Conservation (phyloP, 2,797 vertebrate species). For the Cygnus olor region DNA sequence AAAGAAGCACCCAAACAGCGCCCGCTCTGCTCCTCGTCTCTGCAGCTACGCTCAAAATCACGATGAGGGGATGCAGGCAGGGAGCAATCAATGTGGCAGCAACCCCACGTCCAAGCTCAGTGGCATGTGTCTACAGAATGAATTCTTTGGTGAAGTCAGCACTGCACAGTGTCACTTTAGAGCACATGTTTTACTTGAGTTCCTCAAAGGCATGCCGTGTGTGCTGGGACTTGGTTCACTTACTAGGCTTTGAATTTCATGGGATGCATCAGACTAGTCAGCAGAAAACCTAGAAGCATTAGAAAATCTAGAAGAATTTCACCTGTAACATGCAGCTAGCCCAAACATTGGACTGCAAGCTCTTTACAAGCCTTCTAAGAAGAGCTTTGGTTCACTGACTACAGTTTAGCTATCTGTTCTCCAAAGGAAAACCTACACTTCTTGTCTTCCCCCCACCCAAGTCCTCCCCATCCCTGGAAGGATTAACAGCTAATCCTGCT, state of each 20-base stretch:
- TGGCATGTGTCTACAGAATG: fast-evolving
- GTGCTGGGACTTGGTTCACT: no score
- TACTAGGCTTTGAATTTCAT: neutral
- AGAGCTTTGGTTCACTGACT: neutral
- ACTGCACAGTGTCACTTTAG: neutral
- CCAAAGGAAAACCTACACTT: neutral
- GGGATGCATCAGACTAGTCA: neutral
- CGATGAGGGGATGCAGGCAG: fast-evolving
- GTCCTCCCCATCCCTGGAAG: neutral
- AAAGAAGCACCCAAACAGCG: neutral
- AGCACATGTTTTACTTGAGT: neutral
- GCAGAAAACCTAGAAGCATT: neutral
- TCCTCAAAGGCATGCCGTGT: neutral
- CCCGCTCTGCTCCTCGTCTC: neutral
- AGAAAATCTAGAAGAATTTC: neutral
- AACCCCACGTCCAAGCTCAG: neutral
- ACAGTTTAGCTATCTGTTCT: neutral
- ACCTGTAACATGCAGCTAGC: neutral
- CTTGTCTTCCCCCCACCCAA: neutral
- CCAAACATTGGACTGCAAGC: neutral
- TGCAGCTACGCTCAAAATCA: neutral
- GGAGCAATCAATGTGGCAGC: neutral
- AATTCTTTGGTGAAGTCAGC: neutral
- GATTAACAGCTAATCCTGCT: neutral
- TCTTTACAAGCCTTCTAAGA: neutral